A percentile compares a stretch with the other conserved stretches of the same genome.
These are phyloP conservation scores for Opisthograptis luteolata DNA, from an alignment of 2,888 invertebrate genomes.

Conservation along the genomic window DNA sequence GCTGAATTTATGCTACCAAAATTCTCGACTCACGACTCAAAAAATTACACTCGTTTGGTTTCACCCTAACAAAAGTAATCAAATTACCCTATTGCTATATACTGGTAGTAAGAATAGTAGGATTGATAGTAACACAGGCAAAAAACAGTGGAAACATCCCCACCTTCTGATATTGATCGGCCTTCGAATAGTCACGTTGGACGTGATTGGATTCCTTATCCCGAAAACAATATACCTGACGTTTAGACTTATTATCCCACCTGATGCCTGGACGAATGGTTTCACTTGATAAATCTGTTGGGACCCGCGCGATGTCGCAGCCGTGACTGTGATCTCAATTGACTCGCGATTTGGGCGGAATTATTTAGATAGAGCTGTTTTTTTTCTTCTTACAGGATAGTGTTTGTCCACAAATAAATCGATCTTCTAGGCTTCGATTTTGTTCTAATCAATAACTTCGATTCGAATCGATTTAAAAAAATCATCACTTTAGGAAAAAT, in stretches of 20 bases:
- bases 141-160: conserved; percentile 7
- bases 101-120: not conserved
- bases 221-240: conserved; percentile 16
- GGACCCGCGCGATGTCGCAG: conserved; percentile 1
- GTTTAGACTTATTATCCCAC: conserved; percentile 10
- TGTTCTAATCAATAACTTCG: too few species aligned
- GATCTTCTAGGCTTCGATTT: too few species aligned
- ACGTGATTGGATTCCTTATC: conserved; percentile 12
- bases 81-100: not conserved
- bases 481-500: too few species aligned
- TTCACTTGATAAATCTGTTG: conserved; percentile 11
- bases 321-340: conserved; percentile 33
- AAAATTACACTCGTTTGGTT: too few species aligned
- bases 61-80: too few species aligned
- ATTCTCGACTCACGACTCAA: too few species aligned
- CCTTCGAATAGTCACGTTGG: conserved; percentile 11
- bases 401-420: not conserved
- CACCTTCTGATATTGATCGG: conserved; percentile 13
- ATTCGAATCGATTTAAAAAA: too few species aligned
- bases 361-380: conserved; percentile 21
- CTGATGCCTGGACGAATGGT: conserved; percentile 19
- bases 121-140: not conserved
- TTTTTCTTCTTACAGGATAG: not conserved
- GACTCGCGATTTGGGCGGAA: conserved; percentile 8
- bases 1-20: too few species aligned